A percentile compares a stretch with the other conserved stretches of the same genome.
phyloP scores from a whole-genome alignment of 1,140 invertebrate genomes.

The Conus betulinus region DNA sequence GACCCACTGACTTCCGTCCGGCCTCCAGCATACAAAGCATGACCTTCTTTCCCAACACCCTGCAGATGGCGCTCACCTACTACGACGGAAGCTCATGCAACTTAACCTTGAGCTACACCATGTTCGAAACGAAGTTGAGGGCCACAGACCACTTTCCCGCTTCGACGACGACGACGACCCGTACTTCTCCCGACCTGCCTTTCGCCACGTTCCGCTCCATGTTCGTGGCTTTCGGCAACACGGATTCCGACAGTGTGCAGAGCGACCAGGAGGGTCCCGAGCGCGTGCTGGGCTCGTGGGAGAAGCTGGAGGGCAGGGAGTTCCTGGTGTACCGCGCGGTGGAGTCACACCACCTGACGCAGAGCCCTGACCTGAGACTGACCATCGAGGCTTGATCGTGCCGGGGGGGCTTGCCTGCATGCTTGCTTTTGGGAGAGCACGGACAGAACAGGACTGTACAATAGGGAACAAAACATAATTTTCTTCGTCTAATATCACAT shows the following conservation, averaged over 20 bases:
- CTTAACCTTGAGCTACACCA: too few species aligned
- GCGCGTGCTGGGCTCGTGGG: constrained; percentile 27
- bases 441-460: too few species aligned
- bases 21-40: not conserved
- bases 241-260: constrained; percentile 31
- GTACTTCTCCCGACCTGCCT: not conserved
- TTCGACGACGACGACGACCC: not conserved
- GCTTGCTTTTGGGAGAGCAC: too few species aligned
- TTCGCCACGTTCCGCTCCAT: constrained; percentile 33
- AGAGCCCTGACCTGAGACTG: constrained; percentile 30
- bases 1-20: not conserved
- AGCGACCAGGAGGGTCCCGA: constrained; percentile 18
- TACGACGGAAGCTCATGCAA: too few species aligned
- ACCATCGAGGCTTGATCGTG: not conserved
- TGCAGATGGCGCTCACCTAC: too few species aligned
- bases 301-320: not conserved
- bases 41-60: too few species aligned
- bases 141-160: not conserved
- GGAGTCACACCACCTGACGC: constrained; percentile 25
- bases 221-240: constrained; percentile 30
- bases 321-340: constrained; percentile 14
- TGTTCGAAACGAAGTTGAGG: not conserved
- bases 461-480: too few species aligned
- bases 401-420: too few species aligned
- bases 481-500: too few species aligned